These are phyloP conservation scores for Catharus minimus DNA, from an alignment of 2,113 vertebrate species.

Conservation along the genomic window DNA sequence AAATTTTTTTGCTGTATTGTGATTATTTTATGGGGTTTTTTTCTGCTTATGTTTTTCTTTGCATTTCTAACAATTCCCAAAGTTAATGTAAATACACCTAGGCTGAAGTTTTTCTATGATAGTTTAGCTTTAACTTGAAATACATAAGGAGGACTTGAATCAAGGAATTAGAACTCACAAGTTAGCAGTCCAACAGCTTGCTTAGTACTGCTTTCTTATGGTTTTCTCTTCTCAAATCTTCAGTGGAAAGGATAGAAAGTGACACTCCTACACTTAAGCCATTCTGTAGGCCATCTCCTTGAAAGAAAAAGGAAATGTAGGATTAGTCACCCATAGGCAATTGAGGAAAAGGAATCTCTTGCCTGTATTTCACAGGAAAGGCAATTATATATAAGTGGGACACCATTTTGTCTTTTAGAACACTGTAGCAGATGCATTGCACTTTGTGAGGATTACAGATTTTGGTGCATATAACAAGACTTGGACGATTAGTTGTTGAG, in stretches of 20 bases:
- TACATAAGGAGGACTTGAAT: not conserved
- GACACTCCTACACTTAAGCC: not conserved
- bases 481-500: not conserved
- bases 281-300: not conserved
- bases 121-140: not conserved
- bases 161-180: not conserved
- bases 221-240: not conserved
- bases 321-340: not conserved
- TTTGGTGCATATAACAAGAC: not conserved
- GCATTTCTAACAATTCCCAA: conserved; percentile 61
- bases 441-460: not conserved
- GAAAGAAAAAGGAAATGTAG: not conserved
- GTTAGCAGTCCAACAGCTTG: not conserved
- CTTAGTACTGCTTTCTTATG: not conserved
- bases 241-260: not conserved
- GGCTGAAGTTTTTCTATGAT: conserved; percentile 42
- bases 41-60: conserved; percentile 62
- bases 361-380: not conserved
- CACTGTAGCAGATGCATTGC: not conserved
- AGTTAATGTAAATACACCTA: conserved; percentile 65
- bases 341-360: not conserved
- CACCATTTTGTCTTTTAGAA: not conserved
- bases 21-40: not conserved
- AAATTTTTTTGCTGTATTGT: conserved; percentile 10
- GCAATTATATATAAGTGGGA: not conserved